Percentiles rank a stretch among this genome's conserved stretches.
Evolutionary conservation across 2,113 vertebrate species (phyloP).

Genomic region (Paradisaea rubra): DNA sequence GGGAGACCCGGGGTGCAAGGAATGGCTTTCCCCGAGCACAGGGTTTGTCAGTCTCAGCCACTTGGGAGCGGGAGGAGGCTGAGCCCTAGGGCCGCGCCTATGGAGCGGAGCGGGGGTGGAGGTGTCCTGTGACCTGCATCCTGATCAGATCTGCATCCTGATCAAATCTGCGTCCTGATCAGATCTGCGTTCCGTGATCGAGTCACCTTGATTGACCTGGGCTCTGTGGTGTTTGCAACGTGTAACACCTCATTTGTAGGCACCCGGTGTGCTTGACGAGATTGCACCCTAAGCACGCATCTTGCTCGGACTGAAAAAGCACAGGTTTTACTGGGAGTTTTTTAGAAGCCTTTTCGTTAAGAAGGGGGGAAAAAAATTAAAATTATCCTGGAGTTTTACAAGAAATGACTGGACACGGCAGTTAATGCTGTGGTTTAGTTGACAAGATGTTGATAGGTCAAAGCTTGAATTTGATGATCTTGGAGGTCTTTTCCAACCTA

Average conservation of each 20-base stretch:
- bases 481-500: background rate
- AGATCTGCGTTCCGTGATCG: background rate
- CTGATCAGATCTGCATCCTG: background rate
- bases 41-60: fast-evolving
- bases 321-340: background rate
- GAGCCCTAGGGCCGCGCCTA: no score
- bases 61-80: fast-evolving
- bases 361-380: fast-evolving
- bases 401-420: background rate
- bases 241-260: fast-evolving
- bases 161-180: background rate
- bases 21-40: fast-evolving
- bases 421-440: background rate
- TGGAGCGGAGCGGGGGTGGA: background rate
- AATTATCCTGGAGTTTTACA: background rate
- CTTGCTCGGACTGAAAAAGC: background rate
- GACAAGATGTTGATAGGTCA: background rate
- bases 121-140: background rate
- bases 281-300: no score
- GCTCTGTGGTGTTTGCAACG: background rate
- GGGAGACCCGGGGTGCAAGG: fast-evolving
- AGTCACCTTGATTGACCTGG: background rate
- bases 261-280: fast-evolving
- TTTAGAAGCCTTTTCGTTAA: background rate
- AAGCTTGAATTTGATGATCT: background rate